Conservation (phyloP, 2,113 vertebrate genomes). For the Struthio camelus region DNA sequence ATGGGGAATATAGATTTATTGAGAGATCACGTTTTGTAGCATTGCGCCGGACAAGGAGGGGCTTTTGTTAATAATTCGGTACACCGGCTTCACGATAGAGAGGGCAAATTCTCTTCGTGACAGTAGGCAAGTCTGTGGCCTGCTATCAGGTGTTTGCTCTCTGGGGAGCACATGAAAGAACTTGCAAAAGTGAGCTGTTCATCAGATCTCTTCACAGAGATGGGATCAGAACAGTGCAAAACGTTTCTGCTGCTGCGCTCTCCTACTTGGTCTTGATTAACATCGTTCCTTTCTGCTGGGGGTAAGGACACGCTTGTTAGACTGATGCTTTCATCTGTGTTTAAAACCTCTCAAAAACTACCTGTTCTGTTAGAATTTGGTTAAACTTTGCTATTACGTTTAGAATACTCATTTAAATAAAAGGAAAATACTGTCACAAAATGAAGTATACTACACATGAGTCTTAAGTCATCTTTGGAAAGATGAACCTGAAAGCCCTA, state of each 20-base stretch:
- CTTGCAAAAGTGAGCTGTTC: not conserved
- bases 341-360: not conserved
- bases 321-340: not conserved
- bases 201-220: not conserved
- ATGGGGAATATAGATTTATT: not conserved
- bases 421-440: not conserved
- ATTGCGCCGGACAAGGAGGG: no score
- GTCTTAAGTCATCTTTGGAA: not conserved
- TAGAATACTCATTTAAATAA: not conserved
- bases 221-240: not conserved
- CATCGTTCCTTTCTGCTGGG: not conserved
- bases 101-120: not conserved
- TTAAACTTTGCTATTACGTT: not conserved
- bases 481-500: not conserved
- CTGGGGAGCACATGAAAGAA: not conserved
- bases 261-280: not conserved
- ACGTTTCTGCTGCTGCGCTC: not conserved
- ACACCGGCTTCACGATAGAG: not conserved
- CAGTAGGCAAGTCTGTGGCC: not conserved
- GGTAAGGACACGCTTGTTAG: not conserved
- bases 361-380: not conserved
- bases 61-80: not conserved
- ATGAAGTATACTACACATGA: not conserved
- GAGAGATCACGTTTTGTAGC: not conserved
- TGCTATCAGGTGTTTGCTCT: not conserved